Evolutionary conservation across 2,797 vertebrate species (phyloP).

Genomic region (Enteromius radiatus): DNA sequence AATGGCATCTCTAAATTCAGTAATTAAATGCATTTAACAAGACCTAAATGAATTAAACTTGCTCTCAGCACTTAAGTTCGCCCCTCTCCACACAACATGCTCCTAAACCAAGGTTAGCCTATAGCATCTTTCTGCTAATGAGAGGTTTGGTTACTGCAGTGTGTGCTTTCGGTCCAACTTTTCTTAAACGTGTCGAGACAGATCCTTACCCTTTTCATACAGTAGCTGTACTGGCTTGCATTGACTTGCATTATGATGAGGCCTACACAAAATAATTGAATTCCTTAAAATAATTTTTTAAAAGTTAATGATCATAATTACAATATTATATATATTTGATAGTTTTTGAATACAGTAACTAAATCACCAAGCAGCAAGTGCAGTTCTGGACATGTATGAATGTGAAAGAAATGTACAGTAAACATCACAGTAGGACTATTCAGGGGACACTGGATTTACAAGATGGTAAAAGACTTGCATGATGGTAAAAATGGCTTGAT

Average conservation of each 20-base stretch:
- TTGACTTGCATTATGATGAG: not conserved
- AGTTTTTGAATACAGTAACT: not conserved
- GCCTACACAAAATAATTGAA: not conserved
- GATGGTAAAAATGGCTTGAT: not conserved
- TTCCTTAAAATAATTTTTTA: not conserved
- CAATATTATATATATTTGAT: not conserved
- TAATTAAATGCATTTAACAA: no score
- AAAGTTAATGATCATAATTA: not conserved
- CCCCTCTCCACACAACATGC: no score
- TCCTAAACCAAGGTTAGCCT: no score
- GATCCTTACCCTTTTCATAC: no score
- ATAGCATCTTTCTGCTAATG: no score
- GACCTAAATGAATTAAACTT: no score
- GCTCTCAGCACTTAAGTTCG: no score
- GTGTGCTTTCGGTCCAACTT: no score
- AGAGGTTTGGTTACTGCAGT: no score
- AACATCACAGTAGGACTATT: not conserved
- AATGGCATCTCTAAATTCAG: no score
- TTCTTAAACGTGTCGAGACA: no score
- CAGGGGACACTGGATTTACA: not conserved
- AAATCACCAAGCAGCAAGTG: not conserved
- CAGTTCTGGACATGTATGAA: not conserved
- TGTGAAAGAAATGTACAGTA: not conserved
- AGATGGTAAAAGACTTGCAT: not conserved
- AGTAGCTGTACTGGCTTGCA: no score